These are phyloP conservation scores for Garrulus glandarius DNA, from an alignment of 2,797 vertebrate species.

Conservation along the genomic window DNA sequence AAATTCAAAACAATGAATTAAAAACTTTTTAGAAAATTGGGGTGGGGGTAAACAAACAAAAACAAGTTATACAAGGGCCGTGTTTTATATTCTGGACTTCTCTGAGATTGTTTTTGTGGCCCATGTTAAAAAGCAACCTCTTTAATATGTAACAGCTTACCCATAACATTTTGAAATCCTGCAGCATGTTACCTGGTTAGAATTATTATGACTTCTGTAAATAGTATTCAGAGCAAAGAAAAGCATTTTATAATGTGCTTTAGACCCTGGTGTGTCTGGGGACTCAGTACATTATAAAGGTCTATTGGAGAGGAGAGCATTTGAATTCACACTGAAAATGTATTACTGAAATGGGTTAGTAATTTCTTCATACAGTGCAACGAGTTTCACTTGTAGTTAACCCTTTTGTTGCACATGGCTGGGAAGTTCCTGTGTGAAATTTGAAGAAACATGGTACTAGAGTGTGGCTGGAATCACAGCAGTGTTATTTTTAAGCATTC, in stretches of 20 bases:
- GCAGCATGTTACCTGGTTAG: background rate
- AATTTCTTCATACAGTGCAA: background rate
- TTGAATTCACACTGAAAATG: background rate
- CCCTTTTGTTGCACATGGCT: background rate
- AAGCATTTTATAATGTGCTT: background rate
- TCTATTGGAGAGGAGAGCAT: background rate
- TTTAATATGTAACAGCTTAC: conserved; percentile 8
- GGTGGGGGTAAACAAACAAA: background rate
- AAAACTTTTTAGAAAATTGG: background rate
- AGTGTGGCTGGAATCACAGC: background rate
- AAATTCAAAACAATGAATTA: background rate
- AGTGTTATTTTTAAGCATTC: background rate
- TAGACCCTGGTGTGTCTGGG: background rate
- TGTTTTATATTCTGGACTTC: background rate
- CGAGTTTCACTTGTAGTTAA: conserved; percentile 14
- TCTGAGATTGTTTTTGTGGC: background rate
- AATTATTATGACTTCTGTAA: conserved; percentile 27
- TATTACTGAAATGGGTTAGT: background rate
- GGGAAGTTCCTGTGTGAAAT: background rate
- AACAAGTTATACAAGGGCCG: background rate
- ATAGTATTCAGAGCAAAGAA: background rate
- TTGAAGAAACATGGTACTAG: background rate
- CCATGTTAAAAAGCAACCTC: background rate
- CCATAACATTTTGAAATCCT: background rate
- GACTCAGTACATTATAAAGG: background rate